Base-by-base conservation (phyloP, 92 coral and sea anemone genomes). In the Siderastrea radians region DNA sequence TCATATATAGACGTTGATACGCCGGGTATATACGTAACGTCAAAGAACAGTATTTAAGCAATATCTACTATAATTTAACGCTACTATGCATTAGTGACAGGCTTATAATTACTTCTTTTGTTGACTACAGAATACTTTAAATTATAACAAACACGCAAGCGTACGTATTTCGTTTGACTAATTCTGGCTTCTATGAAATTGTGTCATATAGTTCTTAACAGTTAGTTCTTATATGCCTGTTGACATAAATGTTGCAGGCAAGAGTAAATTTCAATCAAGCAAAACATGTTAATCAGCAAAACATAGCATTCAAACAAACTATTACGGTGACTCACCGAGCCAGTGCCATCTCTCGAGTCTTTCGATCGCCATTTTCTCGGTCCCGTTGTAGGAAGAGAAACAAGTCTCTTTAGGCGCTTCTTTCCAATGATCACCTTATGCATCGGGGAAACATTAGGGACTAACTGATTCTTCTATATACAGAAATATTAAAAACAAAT, bases 371-470 rank as follows among this genome's bases (percentile, higher is more conserved):
- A 98, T 91, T 96, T 96, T 89, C 98, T 92, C 49, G 93, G 89
- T 48, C 96, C 94, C 6, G 98, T 79, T 46, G 97, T 87, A 15
- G 99, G 99, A 57, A 98, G 91, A 60, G 96, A 92, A 57, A 98
- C 99, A 59, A 98, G 90, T 84, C 88, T 96, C 65, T 95, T 95
- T 5, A 98, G 92, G 55, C 96, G 91, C 70, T 98, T 98, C 90
- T 96, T 98, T 49, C 99, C 99, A 14, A 98, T 98, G 87, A 96
- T 98, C 79, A 95, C 96, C 92, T 98, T 94, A 87, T 94, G 96
- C 98, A 98, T 96, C 66, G 74, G 53, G 59, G 50, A 61, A 26
- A 61, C 87, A 84, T 84, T 61, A 48, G 73, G 81, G 19, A 15
- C 16, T 13, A 10, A 74, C 17, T 26, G 50, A 11, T 61, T 49